These are phyloP conservation scores for Aplidium turbinatum DNA, from an alignment of 23 tunicate genomes.

Conservation along the genomic window DNA sequence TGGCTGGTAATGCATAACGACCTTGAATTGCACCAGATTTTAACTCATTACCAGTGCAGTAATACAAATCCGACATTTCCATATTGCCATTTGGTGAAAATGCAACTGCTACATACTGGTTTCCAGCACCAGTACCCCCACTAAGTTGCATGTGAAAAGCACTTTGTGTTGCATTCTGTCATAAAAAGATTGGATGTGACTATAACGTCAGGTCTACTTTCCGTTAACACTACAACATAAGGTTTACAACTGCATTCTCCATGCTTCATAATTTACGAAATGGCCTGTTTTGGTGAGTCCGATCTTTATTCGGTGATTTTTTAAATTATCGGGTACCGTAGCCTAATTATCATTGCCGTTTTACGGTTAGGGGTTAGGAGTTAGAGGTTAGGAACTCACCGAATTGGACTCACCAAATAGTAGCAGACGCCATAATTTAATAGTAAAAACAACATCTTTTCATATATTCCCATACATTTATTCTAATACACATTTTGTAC, in stretches of 20 bases:
- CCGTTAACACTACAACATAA: neutral
- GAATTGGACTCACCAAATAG: too few relatives aligned
- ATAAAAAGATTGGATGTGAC: neutral
- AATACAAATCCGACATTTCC: slow-evolving; percentile 67
- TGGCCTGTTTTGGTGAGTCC: too few relatives aligned
- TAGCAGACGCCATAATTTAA: too few relatives aligned
- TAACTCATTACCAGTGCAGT: slow-evolving; percentile 51
- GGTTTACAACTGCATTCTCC: neutral
- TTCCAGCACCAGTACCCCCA: slow-evolving; percentile 47
- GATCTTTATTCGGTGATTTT: too few relatives aligned
- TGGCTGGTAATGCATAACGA: neutral
- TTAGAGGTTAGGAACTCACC: too few relatives aligned
- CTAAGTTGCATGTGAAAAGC: slow-evolving; percentile 48
- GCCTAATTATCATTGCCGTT: too few relatives aligned
- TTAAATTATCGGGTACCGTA: too few relatives aligned
- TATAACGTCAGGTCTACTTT: neutral
- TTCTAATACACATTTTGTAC: too few relatives aligned
- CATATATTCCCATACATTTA: too few relatives aligned
- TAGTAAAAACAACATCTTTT: too few relatives aligned
- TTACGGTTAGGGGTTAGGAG: too few relatives aligned
- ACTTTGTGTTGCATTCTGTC: slow-evolving; percentile 8
- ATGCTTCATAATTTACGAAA: too few relatives aligned
- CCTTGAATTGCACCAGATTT: slow-evolving; percentile 42
- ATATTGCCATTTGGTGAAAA: slow-evolving; percentile 39
- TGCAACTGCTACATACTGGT: slow-evolving; percentile 56